These are phyloP conservation scores for Eurypyga helias DNA, from an alignment of 2,113 vertebrate genomes.

Conservation along the genomic window DNA sequence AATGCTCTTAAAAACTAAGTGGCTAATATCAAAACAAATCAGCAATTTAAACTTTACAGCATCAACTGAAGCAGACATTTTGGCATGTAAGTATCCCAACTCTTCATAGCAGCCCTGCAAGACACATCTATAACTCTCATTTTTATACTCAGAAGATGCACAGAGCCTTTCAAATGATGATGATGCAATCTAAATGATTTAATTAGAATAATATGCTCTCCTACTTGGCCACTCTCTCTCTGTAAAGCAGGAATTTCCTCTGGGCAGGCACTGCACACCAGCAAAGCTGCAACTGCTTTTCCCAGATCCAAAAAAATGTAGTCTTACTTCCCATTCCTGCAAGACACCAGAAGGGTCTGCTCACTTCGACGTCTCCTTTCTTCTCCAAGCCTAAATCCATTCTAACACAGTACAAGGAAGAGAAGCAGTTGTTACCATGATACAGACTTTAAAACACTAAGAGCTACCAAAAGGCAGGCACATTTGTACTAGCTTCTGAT, in stretches of 20 bases:
- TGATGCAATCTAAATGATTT: constrained; percentile 28
- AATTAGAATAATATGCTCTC: constrained; percentile 52
- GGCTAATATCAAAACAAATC: not conserved
- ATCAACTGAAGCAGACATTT: not conserved
- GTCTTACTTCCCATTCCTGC: constrained; percentile 25
- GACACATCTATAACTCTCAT: not conserved
- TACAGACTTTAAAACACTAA: not conserved
- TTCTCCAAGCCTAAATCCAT: not conserved
- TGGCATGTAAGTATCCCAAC: not conserved
- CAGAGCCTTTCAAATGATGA: not conserved
- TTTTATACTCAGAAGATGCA: not conserved
- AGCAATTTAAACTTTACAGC: not conserved
- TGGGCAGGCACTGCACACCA: not conserved
- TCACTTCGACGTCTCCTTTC: constrained; percentile 28
- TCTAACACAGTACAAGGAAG: not conserved
- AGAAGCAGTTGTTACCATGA: not conserved
- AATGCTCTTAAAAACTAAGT: too few relatives aligned
- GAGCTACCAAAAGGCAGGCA: not conserved
- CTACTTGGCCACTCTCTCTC: not conserved
- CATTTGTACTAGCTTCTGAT: not conserved
- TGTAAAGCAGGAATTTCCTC: constrained; percentile 60
- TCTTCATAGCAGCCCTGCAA: not conserved
- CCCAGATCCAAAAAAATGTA: not conserved
- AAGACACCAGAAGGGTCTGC: not conserved
- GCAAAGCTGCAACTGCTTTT: not conserved